These are phyloP conservation scores for Rhamphomyia laevipes DNA, from an alignment of 2,888 invertebrate genomes.

Conservation along the genomic window DNA sequence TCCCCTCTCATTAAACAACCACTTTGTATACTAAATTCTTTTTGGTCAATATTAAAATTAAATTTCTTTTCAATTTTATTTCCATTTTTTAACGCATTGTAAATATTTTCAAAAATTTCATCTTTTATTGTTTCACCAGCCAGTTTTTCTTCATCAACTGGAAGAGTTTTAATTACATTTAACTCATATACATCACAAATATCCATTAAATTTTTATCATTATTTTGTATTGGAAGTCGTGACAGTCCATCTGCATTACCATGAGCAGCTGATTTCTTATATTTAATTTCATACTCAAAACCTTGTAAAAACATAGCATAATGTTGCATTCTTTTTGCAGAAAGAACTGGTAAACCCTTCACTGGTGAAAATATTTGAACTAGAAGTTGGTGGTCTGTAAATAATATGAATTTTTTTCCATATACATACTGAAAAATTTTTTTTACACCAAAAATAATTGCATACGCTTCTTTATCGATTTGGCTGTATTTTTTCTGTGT, in stretches of 20 bases:
- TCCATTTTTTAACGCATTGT: conserved; percentile 1
- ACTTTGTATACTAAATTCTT: conserved; percentile 3
- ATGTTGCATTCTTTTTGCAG: conserved; percentile 14
- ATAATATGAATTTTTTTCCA: conserved; percentile 28
- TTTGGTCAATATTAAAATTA: background rate
- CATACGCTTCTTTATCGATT: conserved; percentile 21
- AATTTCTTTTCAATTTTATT: background rate
- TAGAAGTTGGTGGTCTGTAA: conserved; percentile 19
- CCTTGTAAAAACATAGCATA: conserved; percentile 12
- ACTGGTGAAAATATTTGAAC: conserved; percentile 14
- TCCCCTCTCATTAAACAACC: conserved; percentile 10
- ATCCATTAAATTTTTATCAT: background rate
- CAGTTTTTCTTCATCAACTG: background rate
- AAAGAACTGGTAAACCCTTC: conserved; percentile 12
- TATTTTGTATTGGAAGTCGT: conserved; percentile 2
- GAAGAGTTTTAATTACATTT: background rate
- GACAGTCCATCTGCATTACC: conserved; percentile 12
- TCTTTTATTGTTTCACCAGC: background rate
- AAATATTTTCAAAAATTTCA: background rate
- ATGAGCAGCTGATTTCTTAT: conserved; percentile 7
- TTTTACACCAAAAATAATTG: conserved; percentile 26
- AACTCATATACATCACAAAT: conserved; percentile 11
- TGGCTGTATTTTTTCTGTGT: background rate
- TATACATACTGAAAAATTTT: conserved; percentile 32
- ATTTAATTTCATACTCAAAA: conserved; percentile 12